Percentiles rank a stretch among this genome's conserved stretches.
Evolutionary conservation across 2,888 invertebrate genomes (phyloP).

Genomic region (Teinopalpus imperialis): DNA sequence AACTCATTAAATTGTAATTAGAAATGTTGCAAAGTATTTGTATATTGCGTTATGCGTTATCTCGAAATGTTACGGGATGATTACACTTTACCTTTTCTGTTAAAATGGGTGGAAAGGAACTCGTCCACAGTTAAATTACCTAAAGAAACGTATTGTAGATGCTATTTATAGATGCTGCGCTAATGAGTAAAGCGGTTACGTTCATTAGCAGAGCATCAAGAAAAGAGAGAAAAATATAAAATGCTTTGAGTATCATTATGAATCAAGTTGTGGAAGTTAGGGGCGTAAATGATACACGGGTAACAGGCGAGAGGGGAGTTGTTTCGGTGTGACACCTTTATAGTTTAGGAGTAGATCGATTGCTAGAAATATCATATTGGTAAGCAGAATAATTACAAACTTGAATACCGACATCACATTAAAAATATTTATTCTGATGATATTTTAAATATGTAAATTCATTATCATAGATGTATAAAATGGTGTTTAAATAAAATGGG

Average conservation of each 20-base stretch:
- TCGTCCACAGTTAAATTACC: neutral
- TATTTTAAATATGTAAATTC: too few species aligned
- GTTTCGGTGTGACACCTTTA: constrained; percentile 52
- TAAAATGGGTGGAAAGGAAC: neutral
- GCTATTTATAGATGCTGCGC: constrained; percentile 18
- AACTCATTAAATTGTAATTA: too few species aligned
- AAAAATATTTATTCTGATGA: too few species aligned
- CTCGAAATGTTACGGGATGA: too few species aligned
- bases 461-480: too few species aligned
- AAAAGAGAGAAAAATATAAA: constrained; percentile 60
- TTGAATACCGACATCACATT: too few species aligned
- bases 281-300: constrained; percentile 67
- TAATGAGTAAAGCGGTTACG: constrained; percentile 50
- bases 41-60: too few species aligned
- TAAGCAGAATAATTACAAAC: too few species aligned
- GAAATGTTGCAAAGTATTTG: too few species aligned
- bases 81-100: neutral
- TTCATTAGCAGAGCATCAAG: constrained; percentile 57
- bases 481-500: too few species aligned
- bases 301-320: constrained; percentile 41
- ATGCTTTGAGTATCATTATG: constrained; percentile 72
- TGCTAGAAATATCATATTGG: constrained; percentile 18
- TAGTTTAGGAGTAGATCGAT: neutral
- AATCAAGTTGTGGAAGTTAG: constrained; percentile 69
- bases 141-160: constrained; percentile 5